Evolutionary conservation across 2,888 invertebrate genomes (phyloP), one percentile per base, ranked within the genome.

Genomic region (Hypsopygia costalis): DNA sequence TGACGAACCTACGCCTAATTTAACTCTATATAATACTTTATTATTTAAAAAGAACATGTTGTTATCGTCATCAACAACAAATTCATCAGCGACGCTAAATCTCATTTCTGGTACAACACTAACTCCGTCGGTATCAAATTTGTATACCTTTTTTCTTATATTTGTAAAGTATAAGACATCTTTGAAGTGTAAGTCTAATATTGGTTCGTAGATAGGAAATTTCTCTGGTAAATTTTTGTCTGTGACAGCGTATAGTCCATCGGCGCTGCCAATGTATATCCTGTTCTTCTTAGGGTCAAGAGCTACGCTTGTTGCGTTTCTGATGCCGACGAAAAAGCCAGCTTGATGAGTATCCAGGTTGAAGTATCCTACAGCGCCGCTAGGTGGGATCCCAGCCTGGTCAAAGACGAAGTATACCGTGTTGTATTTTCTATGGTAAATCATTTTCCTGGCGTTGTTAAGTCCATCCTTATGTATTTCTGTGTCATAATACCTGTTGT

Each of bases 381-480:
- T 66, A 0, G 64, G 67, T 0, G 74, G 68, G 0, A 49, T 40
- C 16, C 39, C 49, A 0, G 68, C 47, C 40, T 78, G 74, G 25
- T 81, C 80, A 34, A 72, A 85, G 0, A 78, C 81, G 40, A 87
- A 87, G 34, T 83, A 87, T 0, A 81, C 20, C 0, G 67, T 75
- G 27, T 85, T 76, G 6, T 86, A 82, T 21, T 78, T 73, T 1
- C 63, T 57, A 10, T 80, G 81, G 1, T 72, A 50, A 0, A 58
- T 68, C 3, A 87, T 40, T 45, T 78, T 69, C 4, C 79, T 75
- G 6, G 85, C 49, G 16, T 63, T 64, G 41, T 71, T 80, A 1
- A 87, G 43, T 0, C 86, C 87, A 47, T 85, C 85, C 36, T 81
- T 85, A 1, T 86, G 36, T 1, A 81, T 69, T 7, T 78, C 57